Evolutionary conservation across 2,797 vertebrate species (phyloP).

Genomic region (Darevskia nairensis): DNA sequence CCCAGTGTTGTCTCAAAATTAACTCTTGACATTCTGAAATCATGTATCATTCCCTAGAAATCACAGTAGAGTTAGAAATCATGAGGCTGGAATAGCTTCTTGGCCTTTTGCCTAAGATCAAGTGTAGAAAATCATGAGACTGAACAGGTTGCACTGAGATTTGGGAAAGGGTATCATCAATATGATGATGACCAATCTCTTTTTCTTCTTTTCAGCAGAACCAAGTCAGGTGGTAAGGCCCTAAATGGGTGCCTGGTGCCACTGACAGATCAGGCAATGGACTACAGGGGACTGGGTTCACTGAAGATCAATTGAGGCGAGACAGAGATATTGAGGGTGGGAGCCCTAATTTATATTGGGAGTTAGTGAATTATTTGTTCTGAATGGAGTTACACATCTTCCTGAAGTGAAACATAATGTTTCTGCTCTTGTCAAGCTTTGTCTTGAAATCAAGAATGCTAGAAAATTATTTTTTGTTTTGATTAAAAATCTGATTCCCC

Average conservation of each 20-base stretch:
- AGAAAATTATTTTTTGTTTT: neutral
- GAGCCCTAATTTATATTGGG: neutral
- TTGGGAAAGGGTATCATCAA: neutral
- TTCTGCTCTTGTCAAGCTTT: conserved; percentile 18
- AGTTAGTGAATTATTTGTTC: neutral
- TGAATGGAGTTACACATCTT: neutral
- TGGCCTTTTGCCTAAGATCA: neutral
- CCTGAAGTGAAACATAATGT: neutral
- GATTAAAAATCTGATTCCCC: conserved; percentile 25
- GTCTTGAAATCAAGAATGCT: neutral
- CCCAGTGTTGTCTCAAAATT: neutral
- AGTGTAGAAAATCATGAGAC: neutral
- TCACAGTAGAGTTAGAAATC: neutral
- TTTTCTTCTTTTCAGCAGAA: neutral
- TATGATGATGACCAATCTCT: neutral
- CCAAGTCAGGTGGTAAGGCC: neutral
- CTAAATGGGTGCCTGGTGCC: neutral
- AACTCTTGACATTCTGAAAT: neutral
- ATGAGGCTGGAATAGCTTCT: neutral
- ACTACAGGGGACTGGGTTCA: neutral
- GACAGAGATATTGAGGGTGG: neutral
- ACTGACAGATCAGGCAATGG: neutral
- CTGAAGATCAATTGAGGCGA: neutral
- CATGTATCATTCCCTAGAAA: neutral
- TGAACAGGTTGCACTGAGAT: neutral